A percentile compares a stretch with the other conserved stretches of the same genome.
Evolutionary conservation across 2,797 vertebrate species (phyloP).

Genomic region (Betta splendens): DNA sequence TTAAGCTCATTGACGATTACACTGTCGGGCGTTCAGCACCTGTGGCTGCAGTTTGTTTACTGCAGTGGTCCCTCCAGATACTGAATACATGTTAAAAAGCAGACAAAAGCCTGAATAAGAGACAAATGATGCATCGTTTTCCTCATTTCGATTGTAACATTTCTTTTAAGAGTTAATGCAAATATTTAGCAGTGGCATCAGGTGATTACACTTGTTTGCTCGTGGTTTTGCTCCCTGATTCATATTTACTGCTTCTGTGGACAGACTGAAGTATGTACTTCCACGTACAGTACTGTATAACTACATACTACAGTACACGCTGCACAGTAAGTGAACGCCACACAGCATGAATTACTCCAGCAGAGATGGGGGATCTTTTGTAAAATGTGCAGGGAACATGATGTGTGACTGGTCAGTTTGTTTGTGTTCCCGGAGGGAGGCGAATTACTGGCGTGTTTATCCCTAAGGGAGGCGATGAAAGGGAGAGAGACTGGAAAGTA

Average conservation of each 20-base stretch:
- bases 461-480: constrained; percentile 38
- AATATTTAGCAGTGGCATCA: too few relatives aligned
- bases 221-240: too few relatives aligned
- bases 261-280: too few relatives aligned
- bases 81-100: background rate
- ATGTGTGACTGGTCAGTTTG: constrained; percentile 46
- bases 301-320: too few relatives aligned
- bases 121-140: background rate
- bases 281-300: too few relatives aligned
- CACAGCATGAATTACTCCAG: constrained; percentile 6
- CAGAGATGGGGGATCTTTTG: constrained; percentile 28
- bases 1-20: constrained; percentile 44
- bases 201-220: too few relatives aligned
- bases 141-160: constrained; percentile 6
- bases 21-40: constrained; percentile 14
- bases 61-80: constrained; percentile 1
- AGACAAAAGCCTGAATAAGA: background rate
- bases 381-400: constrained; percentile 37
- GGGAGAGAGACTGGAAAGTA: constrained; percentile 19
- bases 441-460: constrained; percentile 45
- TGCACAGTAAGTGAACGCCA: constrained; percentile 10
- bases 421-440: constrained; percentile 37
- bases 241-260: too few relatives aligned
- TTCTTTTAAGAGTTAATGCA: too few relatives aligned
- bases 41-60: constrained; percentile 23